A percentile compares a stretch with the other conserved stretches of the same genome.
These are phyloP conservation scores for Crypturellus tataupa DNA, from an alignment of 2,797 vertebrate species.

Conservation along the genomic window DNA sequence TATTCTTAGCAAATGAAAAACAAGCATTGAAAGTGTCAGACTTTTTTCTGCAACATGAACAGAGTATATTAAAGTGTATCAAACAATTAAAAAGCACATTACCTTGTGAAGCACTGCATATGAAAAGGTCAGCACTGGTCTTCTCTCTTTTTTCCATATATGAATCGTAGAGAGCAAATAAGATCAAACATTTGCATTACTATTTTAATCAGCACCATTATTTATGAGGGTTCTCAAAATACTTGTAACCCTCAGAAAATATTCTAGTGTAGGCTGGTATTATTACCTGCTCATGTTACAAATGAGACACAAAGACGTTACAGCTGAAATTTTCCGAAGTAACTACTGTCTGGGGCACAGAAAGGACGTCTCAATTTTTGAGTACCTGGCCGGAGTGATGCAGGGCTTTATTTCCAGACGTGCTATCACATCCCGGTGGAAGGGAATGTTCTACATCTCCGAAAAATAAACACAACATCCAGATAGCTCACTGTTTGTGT, in stretches of 20 bases:
- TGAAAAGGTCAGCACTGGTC: not conserved
- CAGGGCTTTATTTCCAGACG: not conserved
- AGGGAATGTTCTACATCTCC: not conserved
- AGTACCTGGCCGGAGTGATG: not conserved
- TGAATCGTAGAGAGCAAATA: constrained; percentile 21
- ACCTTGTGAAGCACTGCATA: not conserved
- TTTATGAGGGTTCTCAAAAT: constrained; percentile 32
- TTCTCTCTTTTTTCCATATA: not conserved
- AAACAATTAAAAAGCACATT: not conserved
- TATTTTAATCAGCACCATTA: constrained; percentile 13
- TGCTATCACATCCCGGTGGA: not conserved
- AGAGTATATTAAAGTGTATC: not conserved
- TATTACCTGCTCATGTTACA: not conserved
- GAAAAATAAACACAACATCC: not conserved
- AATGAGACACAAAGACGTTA: not conserved
- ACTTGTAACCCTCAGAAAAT: constrained; percentile 15
- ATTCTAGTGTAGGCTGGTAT: fast-evolving
- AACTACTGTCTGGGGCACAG: not conserved
- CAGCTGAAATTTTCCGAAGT: not conserved
- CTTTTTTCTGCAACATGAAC: not conserved
- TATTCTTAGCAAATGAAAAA: constrained; percentile 1
- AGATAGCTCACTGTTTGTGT: not conserved
- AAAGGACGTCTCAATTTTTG: not conserved
- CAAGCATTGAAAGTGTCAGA: not conserved
- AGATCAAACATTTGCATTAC: not conserved